Conservation (phyloP, 2,113 vertebrate species). For the Emydocephalus ijimae region DNA sequence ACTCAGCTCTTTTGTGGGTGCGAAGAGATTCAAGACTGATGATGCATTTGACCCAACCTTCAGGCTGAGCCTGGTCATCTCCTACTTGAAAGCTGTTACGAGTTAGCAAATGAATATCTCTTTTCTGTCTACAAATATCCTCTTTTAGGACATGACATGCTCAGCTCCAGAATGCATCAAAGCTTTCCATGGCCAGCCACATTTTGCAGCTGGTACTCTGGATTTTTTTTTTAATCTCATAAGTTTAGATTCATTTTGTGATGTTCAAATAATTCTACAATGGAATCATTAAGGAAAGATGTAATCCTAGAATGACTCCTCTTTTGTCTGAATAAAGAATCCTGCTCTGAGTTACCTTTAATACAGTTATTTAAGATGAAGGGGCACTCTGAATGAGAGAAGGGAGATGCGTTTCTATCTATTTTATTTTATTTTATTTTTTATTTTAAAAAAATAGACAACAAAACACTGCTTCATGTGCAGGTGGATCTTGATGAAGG, state of each 20-base stretch:
- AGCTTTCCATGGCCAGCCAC: not conserved
- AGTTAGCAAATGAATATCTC: not conserved
- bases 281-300: not conserved
- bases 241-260: not conserved
- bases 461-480: slow-evolving; percentile 70
- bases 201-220: not conserved
- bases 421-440: not conserved
- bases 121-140: not conserved
- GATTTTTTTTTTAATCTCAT: not conserved
- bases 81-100: not conserved
- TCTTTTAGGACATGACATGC: not conserved
- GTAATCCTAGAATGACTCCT: slow-evolving; percentile 1
- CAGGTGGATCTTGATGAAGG: slow-evolving; percentile 76
- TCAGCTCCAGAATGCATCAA: not conserved
- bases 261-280: not conserved
- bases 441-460: slow-evolving; percentile 24
- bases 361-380: slow-evolving; percentile 56
- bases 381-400: slow-evolving; percentile 40
- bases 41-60: not conserved
- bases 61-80: not conserved
- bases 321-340: slow-evolving; percentile 22
- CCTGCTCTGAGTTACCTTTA: slow-evolving; percentile 36
- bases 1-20: not conserved
- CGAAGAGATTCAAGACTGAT: not conserved
- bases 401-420: slow-evolving; percentile 50